These are phyloP conservation scores for Eutrigla gurnardus DNA, from an alignment of 2,797 vertebrate genomes.

Conservation along the genomic window DNA sequence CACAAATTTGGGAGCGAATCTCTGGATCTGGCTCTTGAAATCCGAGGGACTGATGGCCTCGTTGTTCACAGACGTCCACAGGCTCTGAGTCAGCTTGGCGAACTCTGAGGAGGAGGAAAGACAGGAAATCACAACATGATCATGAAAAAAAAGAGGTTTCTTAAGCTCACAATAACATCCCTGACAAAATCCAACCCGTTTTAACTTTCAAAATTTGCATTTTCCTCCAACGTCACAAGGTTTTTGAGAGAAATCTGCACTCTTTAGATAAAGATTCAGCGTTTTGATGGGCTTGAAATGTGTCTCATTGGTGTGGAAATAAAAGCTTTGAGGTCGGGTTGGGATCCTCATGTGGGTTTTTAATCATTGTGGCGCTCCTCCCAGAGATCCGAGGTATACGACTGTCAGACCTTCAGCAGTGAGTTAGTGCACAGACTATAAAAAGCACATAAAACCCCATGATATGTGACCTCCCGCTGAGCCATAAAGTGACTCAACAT, in stretches of 20 bases:
- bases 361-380: too few species aligned
- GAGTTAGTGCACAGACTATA: neutral
- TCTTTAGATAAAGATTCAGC: neutral
- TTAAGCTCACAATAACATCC: neutral
- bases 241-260: neutral
- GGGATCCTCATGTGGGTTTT: too few species aligned
- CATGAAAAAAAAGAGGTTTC: neutral
- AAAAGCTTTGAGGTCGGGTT: too few species aligned
- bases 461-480: neutral
- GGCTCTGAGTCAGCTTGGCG: constrained; percentile 91
- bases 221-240: neutral
- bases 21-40: constrained; percentile 96
- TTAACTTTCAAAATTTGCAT: neutral
- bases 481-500: constrained; percentile 13
- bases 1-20: constrained; percentile 93
- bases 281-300: neutral
- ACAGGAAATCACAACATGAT: neutral
- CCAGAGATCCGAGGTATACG: neutral
- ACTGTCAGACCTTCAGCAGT: too few species aligned
- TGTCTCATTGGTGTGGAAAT: too few species aligned
- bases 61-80: constrained; percentile 91
- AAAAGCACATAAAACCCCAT: neutral
- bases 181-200: neutral
- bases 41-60: constrained; percentile 94
- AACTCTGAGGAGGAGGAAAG: constrained; percentile 85